These are phyloP conservation scores for Setophaga petechia DNA, from an alignment of 2,113 vertebrate genomes.

Conservation along the genomic window DNA sequence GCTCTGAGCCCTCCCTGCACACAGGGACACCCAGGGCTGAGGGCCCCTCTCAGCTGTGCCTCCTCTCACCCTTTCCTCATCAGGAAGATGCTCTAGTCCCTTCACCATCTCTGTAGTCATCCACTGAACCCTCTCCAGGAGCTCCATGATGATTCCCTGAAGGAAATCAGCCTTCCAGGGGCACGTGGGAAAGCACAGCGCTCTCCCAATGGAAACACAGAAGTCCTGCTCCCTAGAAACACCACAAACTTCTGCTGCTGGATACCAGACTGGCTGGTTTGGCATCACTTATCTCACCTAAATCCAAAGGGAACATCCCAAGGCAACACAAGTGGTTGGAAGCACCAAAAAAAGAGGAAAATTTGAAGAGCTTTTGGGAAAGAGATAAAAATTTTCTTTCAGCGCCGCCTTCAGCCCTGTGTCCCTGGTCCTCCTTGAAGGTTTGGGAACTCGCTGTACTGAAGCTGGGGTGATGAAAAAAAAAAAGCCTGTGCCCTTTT, in stretches of 20 bases:
- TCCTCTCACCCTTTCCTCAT: background rate
- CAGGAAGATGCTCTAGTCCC: background rate
- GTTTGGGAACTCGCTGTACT: background rate
- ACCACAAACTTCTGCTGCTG: background rate
- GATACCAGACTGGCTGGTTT: background rate
- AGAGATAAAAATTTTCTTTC: background rate
- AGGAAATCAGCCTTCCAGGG: background rate
- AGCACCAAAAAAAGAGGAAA: background rate
- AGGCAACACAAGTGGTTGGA: background rate
- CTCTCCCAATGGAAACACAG: background rate
- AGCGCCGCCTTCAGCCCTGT: background rate
- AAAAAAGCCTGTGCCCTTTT: slow-evolving; percentile 12
- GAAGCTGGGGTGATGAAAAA: background rate
- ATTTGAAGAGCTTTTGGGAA: background rate
- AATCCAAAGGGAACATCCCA: background rate
- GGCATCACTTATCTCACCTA: background rate
- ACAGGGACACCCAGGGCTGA: background rate
- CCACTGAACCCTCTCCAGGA: background rate
- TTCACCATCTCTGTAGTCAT: background rate
- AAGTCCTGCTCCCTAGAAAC: background rate
- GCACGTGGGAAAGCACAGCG: fast-evolving
- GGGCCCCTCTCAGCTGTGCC: background rate
- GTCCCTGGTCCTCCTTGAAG: background rate
- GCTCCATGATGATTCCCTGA: background rate
- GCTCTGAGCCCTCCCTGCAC: background rate